These are phyloP conservation scores for Hemicordylus capensis DNA, from an alignment of 2,113 vertebrate species.

Conservation along the genomic window DNA sequence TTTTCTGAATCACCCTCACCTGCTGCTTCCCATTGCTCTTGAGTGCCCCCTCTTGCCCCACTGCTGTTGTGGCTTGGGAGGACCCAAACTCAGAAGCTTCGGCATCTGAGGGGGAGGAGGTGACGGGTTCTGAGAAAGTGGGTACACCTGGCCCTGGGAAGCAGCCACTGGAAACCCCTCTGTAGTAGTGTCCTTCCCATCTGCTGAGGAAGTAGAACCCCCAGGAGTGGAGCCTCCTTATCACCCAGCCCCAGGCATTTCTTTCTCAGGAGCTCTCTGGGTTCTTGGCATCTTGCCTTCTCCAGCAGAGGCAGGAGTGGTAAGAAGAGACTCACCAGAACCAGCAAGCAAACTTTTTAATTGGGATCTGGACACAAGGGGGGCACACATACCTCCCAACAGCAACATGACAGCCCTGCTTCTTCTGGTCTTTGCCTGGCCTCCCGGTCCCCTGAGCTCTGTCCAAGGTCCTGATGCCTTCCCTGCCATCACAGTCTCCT, in stretches of 20 bases:
- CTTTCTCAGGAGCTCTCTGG: background rate
- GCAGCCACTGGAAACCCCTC: background rate
- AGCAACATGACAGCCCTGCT: background rate
- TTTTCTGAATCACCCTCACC: no score
- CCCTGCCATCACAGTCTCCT: background rate
- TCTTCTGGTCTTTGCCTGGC: no score
- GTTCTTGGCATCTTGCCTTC: background rate
- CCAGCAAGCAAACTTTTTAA: background rate
- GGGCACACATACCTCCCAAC: no score
- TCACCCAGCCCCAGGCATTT: background rate
- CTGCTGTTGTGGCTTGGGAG: no score
- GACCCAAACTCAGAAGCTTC: no score
- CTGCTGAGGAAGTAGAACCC: background rate
- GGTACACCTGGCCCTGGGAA: background rate
- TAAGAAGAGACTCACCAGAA: background rate
- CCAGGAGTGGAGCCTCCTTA: background rate
- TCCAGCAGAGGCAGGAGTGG: background rate
- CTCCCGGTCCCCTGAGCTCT: background rate
- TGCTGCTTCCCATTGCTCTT: no score
- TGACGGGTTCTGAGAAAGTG: no score
- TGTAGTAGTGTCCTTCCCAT: background rate
- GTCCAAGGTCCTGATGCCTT: conserved; percentile 3
- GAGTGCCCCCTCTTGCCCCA: no score
- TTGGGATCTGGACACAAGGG: no score
- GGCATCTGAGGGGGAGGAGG: no score